Evolutionary conservation across 2,888 invertebrate species (phyloP), one percentile per base, ranked within the genome.

Genomic region (Cryptocheilus praepositus): DNA sequence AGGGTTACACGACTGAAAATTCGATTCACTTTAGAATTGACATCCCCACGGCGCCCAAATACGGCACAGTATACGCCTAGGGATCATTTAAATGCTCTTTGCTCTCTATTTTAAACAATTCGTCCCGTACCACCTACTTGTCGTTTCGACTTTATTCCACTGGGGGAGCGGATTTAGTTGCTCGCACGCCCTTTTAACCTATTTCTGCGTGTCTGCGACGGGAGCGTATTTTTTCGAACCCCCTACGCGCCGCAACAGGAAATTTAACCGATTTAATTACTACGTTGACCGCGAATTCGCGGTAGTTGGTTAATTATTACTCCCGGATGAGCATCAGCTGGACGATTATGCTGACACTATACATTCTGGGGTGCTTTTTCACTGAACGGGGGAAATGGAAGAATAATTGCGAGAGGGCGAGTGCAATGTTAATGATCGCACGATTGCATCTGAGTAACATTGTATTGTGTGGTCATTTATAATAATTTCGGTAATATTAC

Each of bases 51-150:
- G 57, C 57, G 4, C 45, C 62, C 61, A 56, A 65, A 52, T 55
- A 25, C 56, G 63, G 59, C 64, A 55, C 63, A 64, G 68, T 67
- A 61, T 71, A 71, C 80, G 79, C 79, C 74, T 64, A 74, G 85
- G 84, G 83, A 83, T 77, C 84, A 79, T 84, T 85, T 83, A 82
- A 85, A 84, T 69, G 81, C 79, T 81, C 83, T 83, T 84, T 82
- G 79, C 81, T 67, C 76, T 76, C 83, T 75, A 78, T 81, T 85
- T 84, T 83, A 82, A 84, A 85, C 84, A 82, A 85, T 84, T 85
- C 74, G 64, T 71, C 59, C 55, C 65, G 70, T 67, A 59, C 36
- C 8, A 11, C 7, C 36, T 1, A 36, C 36, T 36, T 36, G 36
- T 11, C 36, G 3, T 11, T 11, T 7, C 36, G 8, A 1, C 1